Percentiles rank a stretch among this genome's conserved stretches.
phyloP scores from a whole-genome alignment of 2,888 invertebrate genomes.

The Andrena camellia region DNA sequence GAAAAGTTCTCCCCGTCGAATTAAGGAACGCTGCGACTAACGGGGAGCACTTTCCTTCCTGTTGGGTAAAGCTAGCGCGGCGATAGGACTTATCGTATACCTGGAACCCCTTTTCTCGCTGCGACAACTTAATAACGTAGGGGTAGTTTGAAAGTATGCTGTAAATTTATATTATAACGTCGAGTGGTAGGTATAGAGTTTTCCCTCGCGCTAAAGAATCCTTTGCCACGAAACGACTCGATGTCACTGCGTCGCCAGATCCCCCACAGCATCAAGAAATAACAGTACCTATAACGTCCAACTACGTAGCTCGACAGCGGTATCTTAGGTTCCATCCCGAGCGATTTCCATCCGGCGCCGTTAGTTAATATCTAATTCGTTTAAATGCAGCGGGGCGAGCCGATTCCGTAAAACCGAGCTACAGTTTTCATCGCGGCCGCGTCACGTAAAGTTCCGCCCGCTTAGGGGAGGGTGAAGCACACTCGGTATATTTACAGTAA shows the following conservation, averaged over 20 bases:
- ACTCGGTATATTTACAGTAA: constrained; percentile 55
- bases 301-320: neutral
- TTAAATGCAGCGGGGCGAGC: neutral
- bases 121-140: constrained; percentile 14
- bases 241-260: neutral
- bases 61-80: neutral
- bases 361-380: constrained; percentile 35
- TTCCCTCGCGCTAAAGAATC: neutral
- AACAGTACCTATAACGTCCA: neutral
- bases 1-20: neutral
- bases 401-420: constrained; percentile 14
- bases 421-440: constrained; percentile 35
- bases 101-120: neutral
- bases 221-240: neutral
- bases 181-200: neutral
- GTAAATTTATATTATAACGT: neutral
- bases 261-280: neutral
- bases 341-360: neutral
- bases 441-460: constrained; percentile 42
- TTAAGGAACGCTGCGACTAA: neutral
- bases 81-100: constrained; percentile 8
- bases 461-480: constrained; percentile 31
- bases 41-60: neutral
- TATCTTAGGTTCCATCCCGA: neutral
- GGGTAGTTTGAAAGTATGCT: neutral